Base-by-base conservation (phyloP, 2,113 vertebrate species). In the Kryptolebias marmoratus region DNA sequence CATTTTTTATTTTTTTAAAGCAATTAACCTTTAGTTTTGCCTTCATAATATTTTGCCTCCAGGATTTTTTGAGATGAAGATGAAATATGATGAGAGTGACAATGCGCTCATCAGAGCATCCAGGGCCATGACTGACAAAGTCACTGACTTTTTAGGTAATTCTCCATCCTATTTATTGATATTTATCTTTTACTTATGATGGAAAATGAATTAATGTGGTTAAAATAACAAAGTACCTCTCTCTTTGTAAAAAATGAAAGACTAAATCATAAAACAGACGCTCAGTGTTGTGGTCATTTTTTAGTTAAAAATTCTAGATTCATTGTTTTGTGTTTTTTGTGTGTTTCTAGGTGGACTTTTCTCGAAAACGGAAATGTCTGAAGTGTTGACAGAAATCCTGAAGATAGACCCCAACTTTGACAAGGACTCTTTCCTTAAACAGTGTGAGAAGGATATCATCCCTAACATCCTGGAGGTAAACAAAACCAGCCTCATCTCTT, bases 31-130 rank as follows among this genome's bases (percentile, higher is more conserved):
- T 83, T 13, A 53, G 2, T 13, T 3, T 32, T 2, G 6, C 30
- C 2, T 12, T 64, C 1, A 12, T 50, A 9, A 44, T 42, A 50
- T 68, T 15, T 82, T 16, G 69, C 31, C 15, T 0, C 13, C 85
- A 99, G 98, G 97, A 68, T 96, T 97, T 89, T 99, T 99, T 1
- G 97, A 97, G 82, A 98, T 99, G 96, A 99, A 99, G 91, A 98
- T 97, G 96, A 98, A 96, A 30, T 99, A 97, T 0, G 97, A 99
- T 0, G 97, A 98, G 81, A 99, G 97, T 0, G 96, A 99, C 87
- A 99, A 99, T 0, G 86, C 92, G 0, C 73, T 99, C 27, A 94
- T 98, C 82, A 93, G 97, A 60, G 96, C 95, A 0, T 98, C 96
- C 1, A 94, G 97, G 12, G 95, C 93, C 0, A 77, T 98, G 77